Conservation (phyloP, 2,797 vertebrate genomes). For the Helarctos malayanus region DNA sequence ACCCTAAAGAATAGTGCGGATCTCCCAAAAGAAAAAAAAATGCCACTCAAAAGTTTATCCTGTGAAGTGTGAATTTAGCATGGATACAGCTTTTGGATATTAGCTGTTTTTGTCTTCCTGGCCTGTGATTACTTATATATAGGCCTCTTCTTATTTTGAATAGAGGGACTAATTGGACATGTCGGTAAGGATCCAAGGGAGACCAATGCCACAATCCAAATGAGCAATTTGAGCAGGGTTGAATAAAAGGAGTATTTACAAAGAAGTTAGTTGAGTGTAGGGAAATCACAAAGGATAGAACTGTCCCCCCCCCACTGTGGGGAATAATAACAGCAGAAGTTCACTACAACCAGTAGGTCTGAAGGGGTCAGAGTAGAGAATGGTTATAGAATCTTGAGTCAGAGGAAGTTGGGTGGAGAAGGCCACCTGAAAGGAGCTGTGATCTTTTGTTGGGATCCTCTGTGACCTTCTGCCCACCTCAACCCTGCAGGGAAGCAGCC, state of each 20-base stretch:
- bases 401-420: background rate
- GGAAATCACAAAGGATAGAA: background rate
- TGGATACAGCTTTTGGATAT: background rate
- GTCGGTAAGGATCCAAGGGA: background rate
- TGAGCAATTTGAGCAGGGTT: background rate
- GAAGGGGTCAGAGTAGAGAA: background rate
- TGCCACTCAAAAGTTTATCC: background rate
- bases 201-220: background rate
- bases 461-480: background rate
- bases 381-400: background rate
- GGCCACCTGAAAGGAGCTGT: background rate
- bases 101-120: background rate
- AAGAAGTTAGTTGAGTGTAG: background rate
- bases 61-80: background rate
- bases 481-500: background rate
- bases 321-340: background rate
- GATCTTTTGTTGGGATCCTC: background rate
- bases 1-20: background rate
- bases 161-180: background rate
- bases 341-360: background rate
- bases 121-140: background rate
- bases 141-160: background rate
- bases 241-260: background rate
- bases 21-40: background rate
- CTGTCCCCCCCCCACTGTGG: background rate